Base-by-base conservation (phyloP, 2,113 vertebrate genomes). In the Cyprinodon brontotheroides region DNA sequence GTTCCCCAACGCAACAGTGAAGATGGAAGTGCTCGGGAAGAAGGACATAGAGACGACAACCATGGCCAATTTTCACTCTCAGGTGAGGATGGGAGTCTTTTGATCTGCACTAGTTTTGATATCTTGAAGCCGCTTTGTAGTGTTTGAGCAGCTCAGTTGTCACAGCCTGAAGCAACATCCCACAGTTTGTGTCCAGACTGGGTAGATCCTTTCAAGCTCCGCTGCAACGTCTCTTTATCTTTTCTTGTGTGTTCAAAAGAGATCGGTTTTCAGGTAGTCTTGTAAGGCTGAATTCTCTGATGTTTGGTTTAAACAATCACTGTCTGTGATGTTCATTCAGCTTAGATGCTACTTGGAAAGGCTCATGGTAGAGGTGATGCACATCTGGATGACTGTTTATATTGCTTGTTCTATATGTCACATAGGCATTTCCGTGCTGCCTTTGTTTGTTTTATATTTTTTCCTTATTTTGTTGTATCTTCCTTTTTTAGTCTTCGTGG, bases 1-100 rank as follows among this genome's bases (percentile, higher is more conserved):
- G 90, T 99, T 99, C 93, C 98, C 98, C 86, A 97, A 95, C 77
- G 95, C 98, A 2, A 96, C 96, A 61, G 98, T 99, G 86, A 99
- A 99, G 95, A 98, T 99, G 97, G 98, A 99, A 94, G 97, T 99
- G 91, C 95, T 99, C 74, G 98, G 98, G 89, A 99, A 99, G 95
- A 99, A 99, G 92, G 98, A 99, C 92, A 99, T 99, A 89, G 98
- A 99, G 93, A 99, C 98, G 59, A 99, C 98, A 2, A 98, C 96
- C 89, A 99, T 99, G 97, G 94, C 88, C 82, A 99, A 97, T 94
- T 99, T 99, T 95, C 94, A 97, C 91, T 86, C 96, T 96, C 98
- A 99, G 98, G 98, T 98, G 92, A 95, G 96, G 20, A n/a, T 2
- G 61, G 36, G 29, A 29, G 20, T 61, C 61, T 47, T 64, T 40